Base-by-base conservation (phyloP, 2,113 vertebrate species). In the Tiliqua scincoides region DNA sequence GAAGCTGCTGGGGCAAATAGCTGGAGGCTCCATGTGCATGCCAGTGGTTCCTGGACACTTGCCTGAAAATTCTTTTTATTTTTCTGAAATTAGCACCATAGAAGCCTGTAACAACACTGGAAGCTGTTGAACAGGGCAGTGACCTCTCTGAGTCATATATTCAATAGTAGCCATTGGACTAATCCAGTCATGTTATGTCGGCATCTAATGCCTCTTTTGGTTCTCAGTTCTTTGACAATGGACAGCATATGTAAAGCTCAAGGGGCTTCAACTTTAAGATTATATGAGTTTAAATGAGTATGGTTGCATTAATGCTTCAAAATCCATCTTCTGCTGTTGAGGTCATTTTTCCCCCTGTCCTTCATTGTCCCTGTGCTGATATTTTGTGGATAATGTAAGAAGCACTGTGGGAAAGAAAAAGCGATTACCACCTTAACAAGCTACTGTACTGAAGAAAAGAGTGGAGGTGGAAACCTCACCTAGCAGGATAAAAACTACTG, bases 181-280 rank as follows among this genome's bases (percentile, higher is more conserved):
- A 32, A 77, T 63, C 87, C 87, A 63, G 54, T n/a, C 59, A 10
- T 90, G 70, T 71, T 32, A 54, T 76, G 63, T 37, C 74, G n/a
- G n/a, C n/a, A 86, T 75, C 54, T 61, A 63, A 59, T 73, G 35
- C 14, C 89, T 80, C 65, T 87, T 92, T 89, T 71, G 84, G 89
- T 84, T 88, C 88, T 43, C 62, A 82, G 54, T 83, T 57, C 54
- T 72, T 21, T 61, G 43, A 54, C 14, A 89, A 80, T 79, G 57
- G 30, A 70, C 79, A 87, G 89, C 89, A 43, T 4, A 67, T 68
- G 73, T 80, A 82, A 83, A 77, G 74, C 35, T 54, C 76, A 83
- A 61, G 87, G 83, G 85, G 87, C 88, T 85, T 83, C 62, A 92
- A 85, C 91, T 90, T 88, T 84, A 93, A 54, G 52, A 8, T 54